Conservation (phyloP, 2,797 vertebrate genomes). For the Peromyscus melanophrys region DNA sequence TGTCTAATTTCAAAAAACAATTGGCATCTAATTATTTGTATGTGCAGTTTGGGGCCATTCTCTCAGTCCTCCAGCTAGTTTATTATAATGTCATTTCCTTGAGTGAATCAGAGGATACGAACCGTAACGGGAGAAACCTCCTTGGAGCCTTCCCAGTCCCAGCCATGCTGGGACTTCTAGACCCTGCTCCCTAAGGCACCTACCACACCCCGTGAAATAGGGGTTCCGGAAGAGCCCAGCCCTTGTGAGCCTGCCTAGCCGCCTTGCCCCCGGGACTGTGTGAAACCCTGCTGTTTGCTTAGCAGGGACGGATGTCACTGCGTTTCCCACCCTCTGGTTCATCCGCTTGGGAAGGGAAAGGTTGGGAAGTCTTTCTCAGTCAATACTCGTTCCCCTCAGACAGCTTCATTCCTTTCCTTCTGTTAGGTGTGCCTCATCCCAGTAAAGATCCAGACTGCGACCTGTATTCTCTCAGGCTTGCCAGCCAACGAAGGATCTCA, state of each 20-base stretch:
- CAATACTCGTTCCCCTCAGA: not conserved
- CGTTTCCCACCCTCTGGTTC: not conserved
- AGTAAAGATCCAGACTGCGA: not conserved
- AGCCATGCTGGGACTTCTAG: not conserved
- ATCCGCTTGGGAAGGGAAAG: not conserved
- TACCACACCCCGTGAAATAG: not conserved
- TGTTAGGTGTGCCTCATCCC: not conserved
- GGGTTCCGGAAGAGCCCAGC: not conserved
- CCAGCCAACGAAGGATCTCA: not conserved
- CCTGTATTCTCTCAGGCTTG: not conserved
- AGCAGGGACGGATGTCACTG: not conserved
- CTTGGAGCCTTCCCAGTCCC: not conserved
- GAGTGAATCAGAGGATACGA: not conserved
- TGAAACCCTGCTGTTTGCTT: not conserved
- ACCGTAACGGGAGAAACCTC: not conserved
- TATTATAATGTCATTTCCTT: not conserved
- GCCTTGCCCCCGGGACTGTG: rapidly evolving
- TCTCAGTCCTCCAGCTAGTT: not conserved
- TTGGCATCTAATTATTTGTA: slow-evolving; percentile 52
- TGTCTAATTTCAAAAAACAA: slow-evolving; percentile 71
- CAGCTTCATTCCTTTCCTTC: not conserved
- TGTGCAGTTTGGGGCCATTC: slow-evolving; percentile 49
- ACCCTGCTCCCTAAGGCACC: not conserved
- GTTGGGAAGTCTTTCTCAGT: not conserved
- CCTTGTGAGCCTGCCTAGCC: not conserved